phyloP scores from a whole-genome alignment of 2,888 invertebrate genomes.

The Archaeoteleia sp. region DNA sequence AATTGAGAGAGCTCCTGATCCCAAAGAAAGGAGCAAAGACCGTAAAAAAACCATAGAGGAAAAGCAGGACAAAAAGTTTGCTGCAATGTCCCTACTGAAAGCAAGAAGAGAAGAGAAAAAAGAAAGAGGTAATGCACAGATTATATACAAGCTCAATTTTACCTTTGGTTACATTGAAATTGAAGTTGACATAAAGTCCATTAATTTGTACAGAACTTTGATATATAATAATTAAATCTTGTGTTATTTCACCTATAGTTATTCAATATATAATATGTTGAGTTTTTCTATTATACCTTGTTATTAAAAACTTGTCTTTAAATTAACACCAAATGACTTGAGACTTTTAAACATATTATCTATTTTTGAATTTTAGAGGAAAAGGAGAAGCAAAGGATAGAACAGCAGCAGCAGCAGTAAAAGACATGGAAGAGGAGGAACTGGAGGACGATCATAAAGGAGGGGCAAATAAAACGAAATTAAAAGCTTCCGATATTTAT shows the following conservation, averaged over 20 bases:
- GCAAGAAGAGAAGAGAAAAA: conserved; percentile 93
- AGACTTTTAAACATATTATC: neutral
- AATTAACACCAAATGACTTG: no score
- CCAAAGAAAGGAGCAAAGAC: conserved; percentile 87
- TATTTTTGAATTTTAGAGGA: conserved; percentile 68
- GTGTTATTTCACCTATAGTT: no score
- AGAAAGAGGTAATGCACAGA: conserved; percentile 82
- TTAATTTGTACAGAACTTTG: no score
- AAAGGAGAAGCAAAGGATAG: conserved; percentile 76
- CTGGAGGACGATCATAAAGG: conserved; percentile 72
- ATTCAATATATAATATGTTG: no score
- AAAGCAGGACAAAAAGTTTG: conserved; percentile 90
- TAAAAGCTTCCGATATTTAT: conserved; percentile 96
- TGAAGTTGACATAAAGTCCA: no score
- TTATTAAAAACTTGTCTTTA: no score
- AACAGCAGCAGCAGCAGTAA: conserved; percentile 73
- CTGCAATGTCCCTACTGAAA: conserved; percentile 94
- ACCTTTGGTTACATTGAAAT: no score
- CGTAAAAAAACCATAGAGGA: conserved; percentile 93
- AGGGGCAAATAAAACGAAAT: conserved; percentile 77
- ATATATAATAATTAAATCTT: no score
- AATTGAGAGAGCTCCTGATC: conserved; percentile 77
- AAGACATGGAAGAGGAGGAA: conserved; percentile 73
- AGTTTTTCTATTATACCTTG: no score
- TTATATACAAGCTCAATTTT: no score